Conservation (phyloP, 2,113 vertebrate genomes). For the Heliornis fulica region DNA sequence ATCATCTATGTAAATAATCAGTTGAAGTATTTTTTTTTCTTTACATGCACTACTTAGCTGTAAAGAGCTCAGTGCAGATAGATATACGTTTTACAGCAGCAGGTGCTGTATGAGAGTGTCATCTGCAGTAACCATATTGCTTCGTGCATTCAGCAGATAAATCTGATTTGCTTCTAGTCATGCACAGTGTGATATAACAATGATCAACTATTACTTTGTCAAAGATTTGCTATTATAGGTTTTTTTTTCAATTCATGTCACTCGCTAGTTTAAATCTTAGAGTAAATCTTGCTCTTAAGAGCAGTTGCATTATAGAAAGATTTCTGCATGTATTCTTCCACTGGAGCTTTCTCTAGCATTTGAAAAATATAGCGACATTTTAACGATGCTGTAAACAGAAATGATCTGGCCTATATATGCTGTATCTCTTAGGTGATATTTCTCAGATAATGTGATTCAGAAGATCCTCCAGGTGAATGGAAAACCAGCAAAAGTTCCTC, state of each 20-base stretch:
- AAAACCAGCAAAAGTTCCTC: not conserved
- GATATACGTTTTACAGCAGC: conserved; percentile 8
- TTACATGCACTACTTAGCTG: not conserved
- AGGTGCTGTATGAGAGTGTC: conserved; percentile 24
- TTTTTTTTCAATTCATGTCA: not conserved
- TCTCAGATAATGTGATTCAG: not conserved
- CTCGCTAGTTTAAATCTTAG: not conserved
- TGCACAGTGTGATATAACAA: conserved; percentile 18
- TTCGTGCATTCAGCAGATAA: conserved; percentile 28
- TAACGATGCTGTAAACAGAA: conserved; percentile 43
- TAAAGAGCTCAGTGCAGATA: conserved; percentile 9
- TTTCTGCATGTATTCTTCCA: not conserved
- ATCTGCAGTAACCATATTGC: conserved; percentile 55
- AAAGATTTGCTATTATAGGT: not conserved
- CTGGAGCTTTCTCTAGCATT: not conserved
- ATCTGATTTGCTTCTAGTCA: conserved; percentile 44
- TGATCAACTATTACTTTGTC: not conserved
- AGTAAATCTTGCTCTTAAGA: conserved; percentile 14
- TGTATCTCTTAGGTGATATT: not conserved
- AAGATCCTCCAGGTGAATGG: not conserved
- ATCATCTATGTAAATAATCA: not conserved
- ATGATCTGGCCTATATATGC: not conserved
- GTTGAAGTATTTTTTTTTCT: not conserved
- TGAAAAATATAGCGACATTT: conserved; percentile 40
- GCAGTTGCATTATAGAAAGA: not conserved